Percentiles rank a stretch among this genome's conserved stretches.
These are phyloP conservation scores for Sipha flava DNA, from an alignment of 1,140 invertebrate species.

Conservation along the genomic window DNA sequence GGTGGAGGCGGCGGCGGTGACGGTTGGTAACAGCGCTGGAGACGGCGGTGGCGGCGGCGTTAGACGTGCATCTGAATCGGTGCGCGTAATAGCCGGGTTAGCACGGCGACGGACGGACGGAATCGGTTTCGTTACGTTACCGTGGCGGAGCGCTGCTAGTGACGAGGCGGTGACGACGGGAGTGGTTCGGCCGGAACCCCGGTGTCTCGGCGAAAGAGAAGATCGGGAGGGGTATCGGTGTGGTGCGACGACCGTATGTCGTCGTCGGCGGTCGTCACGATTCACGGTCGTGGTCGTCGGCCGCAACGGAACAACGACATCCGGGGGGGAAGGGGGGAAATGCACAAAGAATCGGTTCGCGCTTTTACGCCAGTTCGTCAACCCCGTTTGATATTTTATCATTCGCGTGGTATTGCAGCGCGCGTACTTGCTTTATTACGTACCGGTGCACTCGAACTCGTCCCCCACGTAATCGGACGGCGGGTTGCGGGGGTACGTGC, in stretches of 20 bases:
- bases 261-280: not conserved
- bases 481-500: no score
- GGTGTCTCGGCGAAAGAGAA: not conserved
- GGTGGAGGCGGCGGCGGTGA: not conserved
- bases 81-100: not conserved
- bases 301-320: no score
- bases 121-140: no score
- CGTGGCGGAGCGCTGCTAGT: not conserved
- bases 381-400: no score
- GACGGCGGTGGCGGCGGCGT: not conserved
- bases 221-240: not conserved
- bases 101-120: no score
- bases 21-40: not conserved
- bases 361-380: not conserved
- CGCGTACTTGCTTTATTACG: no score
- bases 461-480: no score
- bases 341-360: not conserved
- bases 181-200: not conserved
- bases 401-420: no score
- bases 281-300: not conserved
- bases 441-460: no score
- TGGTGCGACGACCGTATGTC: not conserved
- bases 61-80: not conserved
- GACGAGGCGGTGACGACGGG: not conserved
- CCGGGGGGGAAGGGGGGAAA: not conserved